Percentiles rank a stretch among this genome's conserved stretches.
These are phyloP conservation scores for Pempheris klunzingeri DNA, from an alignment of 2,797 vertebrate species.

Conservation along the genomic window DNA sequence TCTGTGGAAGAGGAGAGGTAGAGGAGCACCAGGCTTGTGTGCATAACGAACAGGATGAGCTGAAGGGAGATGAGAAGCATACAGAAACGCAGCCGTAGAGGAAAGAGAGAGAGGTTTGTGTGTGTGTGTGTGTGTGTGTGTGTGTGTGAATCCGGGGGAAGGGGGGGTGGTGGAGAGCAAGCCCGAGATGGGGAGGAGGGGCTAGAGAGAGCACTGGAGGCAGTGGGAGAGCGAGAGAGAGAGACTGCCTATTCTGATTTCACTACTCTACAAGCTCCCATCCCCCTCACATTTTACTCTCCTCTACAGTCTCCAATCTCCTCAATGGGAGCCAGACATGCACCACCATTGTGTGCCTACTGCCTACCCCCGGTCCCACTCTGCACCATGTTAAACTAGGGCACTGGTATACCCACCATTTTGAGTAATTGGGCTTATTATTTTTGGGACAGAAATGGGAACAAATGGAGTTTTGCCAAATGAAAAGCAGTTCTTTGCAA, in stretches of 20 bases:
- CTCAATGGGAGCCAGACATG: slow-evolving; percentile 83
- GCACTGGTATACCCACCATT: slow-evolving; percentile 78
- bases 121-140: slow-evolving; percentile 25
- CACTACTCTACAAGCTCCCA: slow-evolving; percentile 79
- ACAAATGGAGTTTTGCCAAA: slow-evolving; percentile 24
- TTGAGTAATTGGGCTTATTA: slow-evolving; percentile 72
- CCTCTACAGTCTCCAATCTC: slow-evolving; percentile 74
- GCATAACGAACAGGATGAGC: slow-evolving; percentile 74
- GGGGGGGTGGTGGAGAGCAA: slow-evolving; percentile 63
- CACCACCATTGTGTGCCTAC: slow-evolving; percentile 79
- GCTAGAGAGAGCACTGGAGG: slow-evolving; percentile 70
- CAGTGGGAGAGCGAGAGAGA: slow-evolving; percentile 63
- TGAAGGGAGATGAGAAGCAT: slow-evolving; percentile 72
- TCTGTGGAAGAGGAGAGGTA: slow-evolving; percentile 54
- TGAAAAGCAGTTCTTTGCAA: slow-evolving; percentile 5
- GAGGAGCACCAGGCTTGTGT: slow-evolving; percentile 54
- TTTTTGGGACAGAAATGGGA: slow-evolving; percentile 48
- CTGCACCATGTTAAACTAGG: slow-evolving; percentile 80
- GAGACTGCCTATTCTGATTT: slow-evolving; percentile 77
- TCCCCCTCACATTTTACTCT: slow-evolving; percentile 81
- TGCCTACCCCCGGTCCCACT: slow-evolving; percentile 74
- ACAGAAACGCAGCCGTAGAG: slow-evolving; percentile 71
- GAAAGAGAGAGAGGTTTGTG: slow-evolving; percentile 63
- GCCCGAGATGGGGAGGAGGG: slow-evolving; percentile 71
- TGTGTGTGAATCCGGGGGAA: slow-evolving; percentile 39